phyloP scores from a whole-genome alignment of 2,797 vertebrate genomes.

The Acipenser ruthenus region DNA sequence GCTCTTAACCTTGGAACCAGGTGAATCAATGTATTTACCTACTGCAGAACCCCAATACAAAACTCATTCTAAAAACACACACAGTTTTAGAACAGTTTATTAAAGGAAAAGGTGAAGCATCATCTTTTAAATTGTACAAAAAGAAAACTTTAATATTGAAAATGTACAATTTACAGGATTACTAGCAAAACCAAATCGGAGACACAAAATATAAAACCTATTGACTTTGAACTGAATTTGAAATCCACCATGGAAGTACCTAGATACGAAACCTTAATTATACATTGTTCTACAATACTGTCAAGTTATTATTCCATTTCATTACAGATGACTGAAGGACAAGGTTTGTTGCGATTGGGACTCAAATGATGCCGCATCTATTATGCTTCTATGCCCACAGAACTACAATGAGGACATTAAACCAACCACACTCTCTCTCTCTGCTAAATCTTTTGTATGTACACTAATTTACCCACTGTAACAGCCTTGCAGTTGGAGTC shows the following conservation, averaged over 20 bases:
- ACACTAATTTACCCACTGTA: neutral
- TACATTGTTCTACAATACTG: constrained; percentile 50
- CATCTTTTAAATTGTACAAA: constrained; percentile 79
- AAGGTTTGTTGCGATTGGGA: constrained; percentile 41
- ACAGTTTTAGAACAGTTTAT: constrained; percentile 77
- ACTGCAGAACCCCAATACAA: too few species aligned
- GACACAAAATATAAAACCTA: constrained; percentile 72
- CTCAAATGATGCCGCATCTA: constrained; percentile 40
- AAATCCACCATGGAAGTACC: constrained; percentile 60
- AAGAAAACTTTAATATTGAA: constrained; percentile 75
- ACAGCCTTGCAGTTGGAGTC: neutral
- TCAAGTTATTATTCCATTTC: constrained; percentile 47
- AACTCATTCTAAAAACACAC: constrained; percentile 32
- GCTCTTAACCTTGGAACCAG: too few species aligned
- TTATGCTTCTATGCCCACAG: constrained; percentile 36
- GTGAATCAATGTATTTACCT: too few species aligned
- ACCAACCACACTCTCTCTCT: constrained; percentile 25
- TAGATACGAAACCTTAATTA: constrained; percentile 49
- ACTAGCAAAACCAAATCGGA: constrained; percentile 77
- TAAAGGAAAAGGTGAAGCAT: constrained; percentile 84
- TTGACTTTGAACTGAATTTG: constrained; percentile 64
- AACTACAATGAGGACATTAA: constrained; percentile 20
- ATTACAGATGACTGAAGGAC: constrained; percentile 55
- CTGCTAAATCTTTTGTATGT: neutral
- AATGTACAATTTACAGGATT: constrained; percentile 92